A percentile compares a stretch with the other conserved stretches of the same genome.
These are phyloP conservation scores for Carassius carassius DNA, from an alignment of 2,113 vertebrate genomes.

Conservation along the genomic window DNA sequence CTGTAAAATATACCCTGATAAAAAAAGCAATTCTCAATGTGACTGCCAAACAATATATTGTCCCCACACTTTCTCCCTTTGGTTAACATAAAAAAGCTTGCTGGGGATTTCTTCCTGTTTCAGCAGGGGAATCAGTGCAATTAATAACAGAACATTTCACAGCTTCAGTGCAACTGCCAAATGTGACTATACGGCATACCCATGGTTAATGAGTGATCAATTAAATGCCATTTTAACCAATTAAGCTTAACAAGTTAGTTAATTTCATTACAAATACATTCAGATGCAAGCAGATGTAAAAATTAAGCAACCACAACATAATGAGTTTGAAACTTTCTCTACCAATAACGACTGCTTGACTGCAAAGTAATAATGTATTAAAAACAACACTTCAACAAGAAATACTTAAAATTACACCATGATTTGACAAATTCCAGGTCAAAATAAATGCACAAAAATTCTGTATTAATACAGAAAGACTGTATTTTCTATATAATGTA, in stretches of 20 bases:
- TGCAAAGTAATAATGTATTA: neutral
- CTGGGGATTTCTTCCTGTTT: constrained; percentile 12
- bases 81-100: neutral
- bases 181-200: neutral
- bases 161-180: neutral
- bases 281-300: neutral
- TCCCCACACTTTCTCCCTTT: constrained; percentile 35
- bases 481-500: too few species aligned
- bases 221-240: neutral
- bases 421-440: too few species aligned
- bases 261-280: neutral
- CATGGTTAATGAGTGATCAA: neutral
- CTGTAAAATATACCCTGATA: constrained; percentile 64
- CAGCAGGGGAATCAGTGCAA: neutral
- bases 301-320: neutral
- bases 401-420: neutral
- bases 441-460: too few species aligned
- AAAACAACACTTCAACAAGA: neutral
- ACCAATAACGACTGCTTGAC: neutral
- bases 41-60: constrained; percentile 65
- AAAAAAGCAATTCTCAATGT: constrained; percentile 61
- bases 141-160: neutral
- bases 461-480: too few species aligned
- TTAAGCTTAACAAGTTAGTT: neutral
- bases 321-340: neutral